Evolutionary conservation across 2,888 invertebrate genomes (phyloP).

Genomic region (Megastigmus dorsalis): DNA sequence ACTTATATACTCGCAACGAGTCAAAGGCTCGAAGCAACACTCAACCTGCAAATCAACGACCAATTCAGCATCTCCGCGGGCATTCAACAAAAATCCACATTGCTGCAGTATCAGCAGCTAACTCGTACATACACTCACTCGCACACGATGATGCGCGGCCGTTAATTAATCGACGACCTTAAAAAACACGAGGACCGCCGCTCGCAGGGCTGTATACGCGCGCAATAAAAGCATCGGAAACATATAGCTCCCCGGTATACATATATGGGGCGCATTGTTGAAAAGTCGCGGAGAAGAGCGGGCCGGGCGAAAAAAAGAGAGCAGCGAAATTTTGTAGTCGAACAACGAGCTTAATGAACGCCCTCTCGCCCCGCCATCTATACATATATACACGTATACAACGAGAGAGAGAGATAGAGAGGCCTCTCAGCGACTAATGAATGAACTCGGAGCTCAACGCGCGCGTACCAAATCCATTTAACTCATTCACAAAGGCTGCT

Average conservation of each 20-base stretch:
- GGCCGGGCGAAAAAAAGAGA: conserved; percentile 28
- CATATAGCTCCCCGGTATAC: background rate
- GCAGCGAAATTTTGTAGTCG: conserved; percentile 39
- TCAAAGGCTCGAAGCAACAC: too few species aligned
- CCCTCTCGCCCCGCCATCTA: background rate
- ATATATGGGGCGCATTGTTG: conserved; percentile 3
- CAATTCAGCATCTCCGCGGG: too few species aligned
- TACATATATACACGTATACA: too few species aligned
- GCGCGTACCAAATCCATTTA: conserved; percentile 51
- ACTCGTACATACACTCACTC: background rate
- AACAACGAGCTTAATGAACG: conserved; percentile 46
- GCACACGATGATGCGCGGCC: too few species aligned
- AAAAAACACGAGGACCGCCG: too few species aligned
- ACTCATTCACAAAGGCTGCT: conserved; percentile 53
- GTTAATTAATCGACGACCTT: background rate
- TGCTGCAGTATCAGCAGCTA: background rate
- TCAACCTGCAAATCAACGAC: too few species aligned
- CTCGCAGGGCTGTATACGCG: too few species aligned
- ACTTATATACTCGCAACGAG: too few species aligned
- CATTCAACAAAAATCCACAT: too few species aligned
- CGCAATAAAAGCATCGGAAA: background rate
- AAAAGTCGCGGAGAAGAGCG: background rate
- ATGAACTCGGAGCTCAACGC: conserved; percentile 48
- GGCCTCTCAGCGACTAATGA: conserved; percentile 49
- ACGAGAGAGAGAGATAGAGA: conserved; percentile 24